These are phyloP conservation scores for Illadopsis cleaveri DNA, from an alignment of 2,113 vertebrate species.

Conservation along the genomic window DNA sequence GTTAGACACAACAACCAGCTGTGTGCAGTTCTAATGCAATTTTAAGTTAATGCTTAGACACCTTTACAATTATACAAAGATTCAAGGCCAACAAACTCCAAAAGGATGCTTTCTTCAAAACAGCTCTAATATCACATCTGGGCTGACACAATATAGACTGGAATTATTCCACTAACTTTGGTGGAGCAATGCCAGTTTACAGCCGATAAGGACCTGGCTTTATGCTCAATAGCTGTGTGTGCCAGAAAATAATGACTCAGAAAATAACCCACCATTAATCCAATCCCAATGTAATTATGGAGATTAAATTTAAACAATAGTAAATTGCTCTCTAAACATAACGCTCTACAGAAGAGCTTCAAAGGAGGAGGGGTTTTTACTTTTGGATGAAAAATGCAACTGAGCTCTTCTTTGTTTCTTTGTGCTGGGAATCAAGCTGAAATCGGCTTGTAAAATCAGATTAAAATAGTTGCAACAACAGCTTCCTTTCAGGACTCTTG, in stretches of 20 bases:
- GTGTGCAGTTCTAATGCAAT: not conserved
- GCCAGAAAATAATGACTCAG: conserved; percentile 45
- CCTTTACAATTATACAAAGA: not conserved
- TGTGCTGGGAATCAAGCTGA: conserved; percentile 35
- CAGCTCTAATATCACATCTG: not conserved
- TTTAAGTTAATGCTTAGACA: not conserved
- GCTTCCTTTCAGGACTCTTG: conserved; percentile 52
- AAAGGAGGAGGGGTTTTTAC: conserved; percentile 9
- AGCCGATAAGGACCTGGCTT: not conserved
- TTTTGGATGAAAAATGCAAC: not conserved
- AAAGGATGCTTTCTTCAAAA: not conserved
- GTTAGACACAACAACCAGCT: not conserved
- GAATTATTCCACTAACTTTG: not conserved
- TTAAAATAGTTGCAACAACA: conserved; percentile 53
- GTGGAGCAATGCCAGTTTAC: not conserved
- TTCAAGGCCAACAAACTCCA: not conserved
- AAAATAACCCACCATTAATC: conserved; percentile 44
- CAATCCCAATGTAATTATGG: conserved; percentile 18
- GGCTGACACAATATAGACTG: not conserved
- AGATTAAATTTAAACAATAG: conserved; percentile 58
- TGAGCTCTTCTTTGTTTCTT: conserved; percentile 36
- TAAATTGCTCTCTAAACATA: conserved; percentile 36
- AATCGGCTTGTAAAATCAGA: conserved; percentile 39
- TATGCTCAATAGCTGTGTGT: not conserved
- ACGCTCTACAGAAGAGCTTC: not conserved